These are phyloP conservation scores for Triops longicaudatus DNA, from an alignment of 1,140 invertebrate genomes.

Conservation along the genomic window DNA sequence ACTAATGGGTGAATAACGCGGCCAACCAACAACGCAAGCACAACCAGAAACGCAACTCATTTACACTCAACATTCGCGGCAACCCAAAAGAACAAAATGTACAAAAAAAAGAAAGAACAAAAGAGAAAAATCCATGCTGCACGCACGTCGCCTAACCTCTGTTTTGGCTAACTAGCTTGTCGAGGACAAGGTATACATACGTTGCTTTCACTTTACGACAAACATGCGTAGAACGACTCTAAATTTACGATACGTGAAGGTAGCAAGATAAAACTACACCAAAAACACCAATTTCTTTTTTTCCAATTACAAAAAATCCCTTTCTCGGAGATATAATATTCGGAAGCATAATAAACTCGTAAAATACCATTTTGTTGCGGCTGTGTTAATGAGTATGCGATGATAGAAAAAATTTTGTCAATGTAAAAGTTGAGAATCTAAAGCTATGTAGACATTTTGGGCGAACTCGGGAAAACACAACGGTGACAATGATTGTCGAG, in stretches of 20 bases:
- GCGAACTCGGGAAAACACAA: too few species aligned
- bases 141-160: slow-evolving; percentile 18
- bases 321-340: too few species aligned
- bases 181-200: background rate
- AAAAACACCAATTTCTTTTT: background rate
- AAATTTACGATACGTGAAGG: background rate
- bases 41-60: slow-evolving; percentile 17
- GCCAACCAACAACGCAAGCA: slow-evolving; percentile 24
- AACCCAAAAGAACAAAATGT: slow-evolving; percentile 27
- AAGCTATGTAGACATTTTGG: too few species aligned
- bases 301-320: background rate
- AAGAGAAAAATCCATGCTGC: slow-evolving; percentile 25
- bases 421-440: too few species aligned
- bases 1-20: slow-evolving; percentile 50
- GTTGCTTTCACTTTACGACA: background rate
- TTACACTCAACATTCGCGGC: slow-evolving; percentile 20
- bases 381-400: too few species aligned
- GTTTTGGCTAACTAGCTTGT: slow-evolving; percentile 5
- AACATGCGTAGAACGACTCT: background rate
- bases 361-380: too few species aligned
- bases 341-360: too few species aligned
- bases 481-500: too few species aligned
- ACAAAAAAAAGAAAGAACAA: slow-evolving; percentile 29
- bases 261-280: background rate
- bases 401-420: too few species aligned